Evolutionary conservation across 2,888 invertebrate species (phyloP), one percentile per base, ranked within the genome.

Genomic region (Uropetala carovei): DNA sequence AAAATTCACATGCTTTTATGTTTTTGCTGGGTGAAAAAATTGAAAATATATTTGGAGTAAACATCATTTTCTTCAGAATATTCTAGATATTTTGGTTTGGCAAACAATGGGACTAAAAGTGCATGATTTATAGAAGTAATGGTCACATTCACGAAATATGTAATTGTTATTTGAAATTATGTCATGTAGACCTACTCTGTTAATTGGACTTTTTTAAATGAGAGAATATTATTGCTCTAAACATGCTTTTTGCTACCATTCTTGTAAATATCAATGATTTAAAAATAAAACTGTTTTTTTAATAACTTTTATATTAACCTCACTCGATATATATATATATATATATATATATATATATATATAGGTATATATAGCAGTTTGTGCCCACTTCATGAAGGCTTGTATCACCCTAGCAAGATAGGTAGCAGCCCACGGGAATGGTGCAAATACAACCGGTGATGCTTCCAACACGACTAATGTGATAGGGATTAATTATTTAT

Each of bases 201-300:
- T 56, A 68, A 43, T 60, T 68, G 68, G 30, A 18, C 60, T 60
- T 30, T 89, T 83, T 68, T 43, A 43, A 64, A 68, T 64, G 83
- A 57, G 64, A 64, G 89, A 16, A 86, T 18, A 89, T 16, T 64
- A 64, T n/a, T 83, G 43, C 64, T 89, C 89, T 89, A 64, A 89
- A 89, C 43, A 64, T 89, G 64, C 89, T 89, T 89, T 89, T 89
- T 89, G 89, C 89, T 89, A 89, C 89, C 68, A 89, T 59, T 64
- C 89, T 89, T 89, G 89, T 89, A 89, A 89, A 68, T 64, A 89
- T 60, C n/a, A 64, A 89, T 89, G 68, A 89, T 43, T 89, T 89
- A 64, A 43, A 16, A 89, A 89, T 89, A 89, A 89, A 68, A 64
- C 43, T 43, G 43, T 43, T 1, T 43, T 43, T 43, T n/a, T n/a